A percentile compares a stretch with the other conserved stretches of the same genome.
These are phyloP conservation scores for Leptopilina boulardi DNA, from an alignment of 1,140 invertebrate species.

Conservation along the genomic window DNA sequence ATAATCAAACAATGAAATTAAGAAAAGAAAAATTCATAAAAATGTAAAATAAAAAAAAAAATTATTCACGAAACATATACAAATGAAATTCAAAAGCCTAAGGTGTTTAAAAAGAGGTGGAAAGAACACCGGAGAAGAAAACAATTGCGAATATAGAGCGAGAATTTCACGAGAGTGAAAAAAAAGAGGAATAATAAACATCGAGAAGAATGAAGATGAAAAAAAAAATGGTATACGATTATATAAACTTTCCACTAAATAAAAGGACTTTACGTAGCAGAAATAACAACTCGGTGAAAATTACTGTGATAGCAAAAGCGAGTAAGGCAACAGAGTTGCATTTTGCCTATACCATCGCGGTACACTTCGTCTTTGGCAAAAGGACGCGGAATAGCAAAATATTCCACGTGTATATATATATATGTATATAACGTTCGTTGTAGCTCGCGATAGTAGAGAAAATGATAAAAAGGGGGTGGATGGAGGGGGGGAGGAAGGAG, in stretches of 20 bases:
- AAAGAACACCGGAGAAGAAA: background rate
- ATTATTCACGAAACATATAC: too few relatives aligned
- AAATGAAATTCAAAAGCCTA: background rate
- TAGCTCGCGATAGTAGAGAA: slow-evolving; percentile 18
- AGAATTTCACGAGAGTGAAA: slow-evolving; percentile 35
- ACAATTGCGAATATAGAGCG: slow-evolving; percentile 7
- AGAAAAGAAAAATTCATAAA: too few relatives aligned
- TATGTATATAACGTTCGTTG: too few relatives aligned
- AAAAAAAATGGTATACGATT: slow-evolving; percentile 49
- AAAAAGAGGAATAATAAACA: slow-evolving; percentile 34
- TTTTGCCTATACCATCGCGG: slow-evolving; percentile 26
- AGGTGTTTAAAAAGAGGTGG: background rate
- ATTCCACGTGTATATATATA: slow-evolving; percentile 37
- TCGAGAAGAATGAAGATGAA: background rate
- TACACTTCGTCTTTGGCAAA: slow-evolving; percentile 47
- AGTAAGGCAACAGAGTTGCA: background rate
- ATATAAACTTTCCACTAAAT: slow-evolving; percentile 58
- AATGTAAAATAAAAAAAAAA: too few relatives aligned
- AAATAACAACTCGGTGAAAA: slow-evolving; percentile 58
- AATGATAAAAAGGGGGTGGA: slow-evolving; percentile 26
- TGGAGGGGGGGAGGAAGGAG: background rate
- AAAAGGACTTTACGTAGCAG: slow-evolving; percentile 53
- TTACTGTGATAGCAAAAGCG: slow-evolving; percentile 49
- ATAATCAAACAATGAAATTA: too few relatives aligned
- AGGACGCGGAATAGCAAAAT: slow-evolving; percentile 54